phyloP scores from a whole-genome alignment of 2,113 vertebrate genomes.

The Erpornis zantholeuca region DNA sequence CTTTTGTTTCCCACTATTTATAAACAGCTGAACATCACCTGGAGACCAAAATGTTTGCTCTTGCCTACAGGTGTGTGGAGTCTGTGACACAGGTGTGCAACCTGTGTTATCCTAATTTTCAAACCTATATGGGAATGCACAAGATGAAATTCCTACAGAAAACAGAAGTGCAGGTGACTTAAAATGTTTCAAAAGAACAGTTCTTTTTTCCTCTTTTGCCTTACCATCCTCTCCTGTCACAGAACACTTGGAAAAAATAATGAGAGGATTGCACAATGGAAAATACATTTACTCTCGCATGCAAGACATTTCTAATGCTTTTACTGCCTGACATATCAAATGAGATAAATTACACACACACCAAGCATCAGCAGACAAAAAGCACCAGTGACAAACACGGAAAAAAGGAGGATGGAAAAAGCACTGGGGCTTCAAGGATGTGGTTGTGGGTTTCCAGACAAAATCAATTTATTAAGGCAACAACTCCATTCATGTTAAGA shows the following conservation, averaged over 20 bases:
- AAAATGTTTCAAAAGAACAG: background rate
- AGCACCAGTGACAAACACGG: background rate
- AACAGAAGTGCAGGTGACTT: background rate
- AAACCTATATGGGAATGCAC: background rate
- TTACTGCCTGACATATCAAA: background rate
- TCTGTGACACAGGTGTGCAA: background rate
- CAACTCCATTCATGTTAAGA: background rate
- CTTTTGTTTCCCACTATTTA: background rate
- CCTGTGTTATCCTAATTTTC: background rate
- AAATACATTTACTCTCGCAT: background rate
- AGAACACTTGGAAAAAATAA: background rate
- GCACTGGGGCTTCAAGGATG: background rate
- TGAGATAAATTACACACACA: background rate
- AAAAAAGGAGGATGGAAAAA: background rate
- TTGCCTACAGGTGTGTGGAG: background rate
- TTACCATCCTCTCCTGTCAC: background rate
- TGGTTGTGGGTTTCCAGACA: background rate
- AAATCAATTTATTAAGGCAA: background rate
- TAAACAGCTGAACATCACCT: background rate
- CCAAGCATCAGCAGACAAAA: background rate
- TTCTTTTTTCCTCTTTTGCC: background rate
- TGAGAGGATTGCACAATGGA: background rate
- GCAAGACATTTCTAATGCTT: background rate
- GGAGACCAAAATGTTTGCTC: background rate
- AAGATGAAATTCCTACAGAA: background rate